Conservation (phyloP, 2,888 invertebrate species). For the Drosophila pseudotalamancana region DNA sequence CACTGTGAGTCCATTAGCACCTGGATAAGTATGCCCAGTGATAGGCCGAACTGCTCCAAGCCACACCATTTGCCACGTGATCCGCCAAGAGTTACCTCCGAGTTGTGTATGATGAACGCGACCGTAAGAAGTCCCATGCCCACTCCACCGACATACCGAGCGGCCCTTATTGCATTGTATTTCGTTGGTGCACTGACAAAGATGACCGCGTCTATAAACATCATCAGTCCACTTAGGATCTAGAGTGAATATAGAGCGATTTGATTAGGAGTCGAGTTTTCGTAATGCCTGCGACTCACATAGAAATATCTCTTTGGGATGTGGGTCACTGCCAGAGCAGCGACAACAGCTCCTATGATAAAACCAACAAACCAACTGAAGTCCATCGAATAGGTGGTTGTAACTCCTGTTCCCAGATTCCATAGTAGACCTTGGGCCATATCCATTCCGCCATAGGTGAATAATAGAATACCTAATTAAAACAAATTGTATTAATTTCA, state of each 20-base stretch:
- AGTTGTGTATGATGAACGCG: slow-evolving; percentile 71
- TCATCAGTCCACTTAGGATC: slow-evolving; percentile 52
- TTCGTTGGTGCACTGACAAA: slow-evolving; percentile 63
- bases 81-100: slow-evolving; percentile 60
- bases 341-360: slow-evolving; percentile 67
- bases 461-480: slow-evolving; percentile 54
- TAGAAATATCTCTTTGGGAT: slow-evolving; percentile 58
- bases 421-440: slow-evolving; percentile 74
- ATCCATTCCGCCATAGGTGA: slow-evolving; percentile 73
- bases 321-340: slow-evolving; percentile 46
- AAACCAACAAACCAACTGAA: slow-evolving; percentile 79
- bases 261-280: background rate
- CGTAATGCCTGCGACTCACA: slow-evolving; percentile 26
- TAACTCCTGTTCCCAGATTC: slow-evolving; percentile 33
- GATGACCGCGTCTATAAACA: slow-evolving; percentile 71
- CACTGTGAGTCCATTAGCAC: slow-evolving; percentile 66
- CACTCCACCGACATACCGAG: slow-evolving; percentile 76
- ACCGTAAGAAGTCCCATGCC: slow-evolving; percentile 72
- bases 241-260: background rate
- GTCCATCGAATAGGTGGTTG: slow-evolving; percentile 49
- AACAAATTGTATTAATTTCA: background rate
- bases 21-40: slow-evolving; percentile 69
- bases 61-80: slow-evolving; percentile 67
- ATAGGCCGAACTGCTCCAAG: slow-evolving; percentile 70
- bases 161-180: slow-evolving; percentile 56